These are phyloP conservation scores for Teleogryllus oceanicus DNA, from an alignment of 2,888 invertebrate species.

Conservation along the genomic window DNA sequence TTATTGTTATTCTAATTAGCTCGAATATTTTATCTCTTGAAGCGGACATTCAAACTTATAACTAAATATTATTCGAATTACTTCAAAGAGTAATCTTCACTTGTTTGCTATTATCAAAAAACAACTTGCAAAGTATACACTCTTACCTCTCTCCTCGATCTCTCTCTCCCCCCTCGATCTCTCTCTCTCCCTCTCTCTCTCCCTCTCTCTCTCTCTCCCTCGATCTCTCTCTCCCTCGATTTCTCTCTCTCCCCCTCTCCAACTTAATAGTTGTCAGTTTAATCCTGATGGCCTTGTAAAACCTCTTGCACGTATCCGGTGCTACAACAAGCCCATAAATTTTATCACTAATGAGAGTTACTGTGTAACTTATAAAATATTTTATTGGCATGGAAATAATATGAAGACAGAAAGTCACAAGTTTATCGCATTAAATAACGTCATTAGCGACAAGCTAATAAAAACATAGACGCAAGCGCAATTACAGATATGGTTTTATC, in stretches of 20 bases:
- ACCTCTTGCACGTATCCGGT: background rate
- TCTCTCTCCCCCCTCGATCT: too few species aligned
- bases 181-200: too few species aligned
- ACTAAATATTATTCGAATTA: background rate
- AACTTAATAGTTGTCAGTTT: background rate
- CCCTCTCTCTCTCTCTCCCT: too few species aligned
- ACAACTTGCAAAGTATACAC: background rate
- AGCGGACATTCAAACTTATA: too few species aligned
- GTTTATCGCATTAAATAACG: conserved; percentile 9
- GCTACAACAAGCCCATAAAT: conserved; percentile 1
- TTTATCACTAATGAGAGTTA: background rate
- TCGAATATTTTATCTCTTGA: too few species aligned
- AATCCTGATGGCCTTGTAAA: conserved; percentile 11
- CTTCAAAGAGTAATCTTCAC: background rate
- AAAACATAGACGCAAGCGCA: background rate
- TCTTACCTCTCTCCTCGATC: background rate
- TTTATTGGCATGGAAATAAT: conserved; percentile 11
- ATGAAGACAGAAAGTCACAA: conserved; percentile 18
- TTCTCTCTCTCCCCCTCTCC: too few species aligned
- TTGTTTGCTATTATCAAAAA: background rate
- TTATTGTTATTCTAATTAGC: too few species aligned
- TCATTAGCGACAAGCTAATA: conserved; percentile 18
- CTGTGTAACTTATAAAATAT: conserved; percentile 18
- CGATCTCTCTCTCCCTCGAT: too few species aligned
- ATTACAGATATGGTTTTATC: conserved; percentile 9